Evolutionary conservation across 1,140 invertebrate species (phyloP).

Genomic region (Sycobia sp.): DNA sequence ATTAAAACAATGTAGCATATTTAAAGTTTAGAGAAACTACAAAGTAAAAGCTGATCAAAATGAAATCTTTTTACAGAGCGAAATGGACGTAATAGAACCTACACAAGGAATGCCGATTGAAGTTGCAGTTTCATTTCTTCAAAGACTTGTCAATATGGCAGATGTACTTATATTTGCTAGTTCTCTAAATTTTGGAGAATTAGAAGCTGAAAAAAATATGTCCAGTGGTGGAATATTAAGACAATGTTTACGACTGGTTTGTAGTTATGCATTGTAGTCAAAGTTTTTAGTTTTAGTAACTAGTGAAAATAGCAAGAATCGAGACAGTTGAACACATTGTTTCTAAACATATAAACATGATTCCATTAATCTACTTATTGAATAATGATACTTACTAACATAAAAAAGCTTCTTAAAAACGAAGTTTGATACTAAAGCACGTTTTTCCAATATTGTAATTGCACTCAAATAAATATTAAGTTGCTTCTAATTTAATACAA

Average conservation of each 20-base stretch:
- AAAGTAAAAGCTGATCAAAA: background rate
- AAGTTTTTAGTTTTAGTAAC: constrained; percentile 19
- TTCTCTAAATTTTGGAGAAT: constrained; percentile 94
- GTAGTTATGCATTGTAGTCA: constrained; percentile 46
- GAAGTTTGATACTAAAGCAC: constrained; percentile 21
- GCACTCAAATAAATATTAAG: no score
- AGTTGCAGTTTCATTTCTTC: constrained; percentile 95
- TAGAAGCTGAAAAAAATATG: constrained; percentile 99
- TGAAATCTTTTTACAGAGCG: constrained; percentile 72
- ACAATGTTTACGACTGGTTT: constrained; percentile 93
- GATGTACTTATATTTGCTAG: constrained; percentile 98
- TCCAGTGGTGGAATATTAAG: constrained; percentile 97
- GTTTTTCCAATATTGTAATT: no score
- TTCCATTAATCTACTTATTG: background rate
- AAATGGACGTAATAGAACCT: constrained; percentile 96
- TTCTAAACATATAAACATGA: no score
- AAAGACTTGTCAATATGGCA: constrained; percentile 96
- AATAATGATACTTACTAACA: constrained; percentile 4
- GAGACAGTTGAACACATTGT: background rate
- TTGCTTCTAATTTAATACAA: no score
- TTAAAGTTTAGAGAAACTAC: background rate
- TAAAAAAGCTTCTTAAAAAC: constrained; percentile 22
- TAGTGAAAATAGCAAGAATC: constrained; percentile 3
- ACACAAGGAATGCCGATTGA: constrained; percentile 98
- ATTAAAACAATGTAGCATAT: constrained; percentile 15